Percentiles rank a stretch among this genome's conserved stretches.
Evolutionary conservation across 1,140 invertebrate species (phyloP).

Genomic region (Papilio polytes): DNA sequence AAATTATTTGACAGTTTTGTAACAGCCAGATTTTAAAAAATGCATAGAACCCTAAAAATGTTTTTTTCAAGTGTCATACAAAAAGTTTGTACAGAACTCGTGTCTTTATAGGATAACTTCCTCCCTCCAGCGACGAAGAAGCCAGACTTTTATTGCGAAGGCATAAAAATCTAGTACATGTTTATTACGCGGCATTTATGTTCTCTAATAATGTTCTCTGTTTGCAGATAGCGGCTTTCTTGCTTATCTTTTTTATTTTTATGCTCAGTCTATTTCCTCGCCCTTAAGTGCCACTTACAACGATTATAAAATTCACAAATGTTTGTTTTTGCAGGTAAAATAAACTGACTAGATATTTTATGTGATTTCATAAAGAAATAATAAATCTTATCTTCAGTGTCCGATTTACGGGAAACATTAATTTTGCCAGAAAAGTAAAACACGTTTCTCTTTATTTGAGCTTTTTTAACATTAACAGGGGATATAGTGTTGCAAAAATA

Average conservation of each 20-base stretch:
- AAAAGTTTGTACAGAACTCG: slow-evolving; percentile 1
- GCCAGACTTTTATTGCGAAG: slow-evolving; percentile 57
- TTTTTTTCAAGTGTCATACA: background rate
- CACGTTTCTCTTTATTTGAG: background rate
- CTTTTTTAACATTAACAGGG: background rate
- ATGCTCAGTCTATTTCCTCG: slow-evolving; percentile 20
- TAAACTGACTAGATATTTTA: background rate
- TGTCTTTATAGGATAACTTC: slow-evolving; percentile 30
- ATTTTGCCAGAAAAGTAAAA: background rate
- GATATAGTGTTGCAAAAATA: background rate
- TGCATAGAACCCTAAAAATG: background rate
- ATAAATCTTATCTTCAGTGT: background rate
- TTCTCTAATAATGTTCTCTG: slow-evolving; percentile 57
- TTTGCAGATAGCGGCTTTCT: slow-evolving; percentile 54
- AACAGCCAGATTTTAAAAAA: too few species aligned
- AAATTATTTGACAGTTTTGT: too few species aligned
- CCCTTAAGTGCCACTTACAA: slow-evolving; percentile 2
- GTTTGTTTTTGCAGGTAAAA: slow-evolving; percentile 18
- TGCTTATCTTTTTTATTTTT: slow-evolving; percentile 37
- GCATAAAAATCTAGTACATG: slow-evolving; percentile 60
- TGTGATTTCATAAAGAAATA: background rate
- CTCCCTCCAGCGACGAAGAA: slow-evolving; percentile 43
- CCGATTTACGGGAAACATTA: background rate
- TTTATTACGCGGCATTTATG: slow-evolving; percentile 58
- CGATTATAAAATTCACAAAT: slow-evolving; percentile 22